A percentile compares a stretch with the other conserved stretches of the same genome.
These are phyloP conservation scores for Dromiciops gliroides DNA, from an alignment of 2,113 vertebrate species.

Conservation along the genomic window DNA sequence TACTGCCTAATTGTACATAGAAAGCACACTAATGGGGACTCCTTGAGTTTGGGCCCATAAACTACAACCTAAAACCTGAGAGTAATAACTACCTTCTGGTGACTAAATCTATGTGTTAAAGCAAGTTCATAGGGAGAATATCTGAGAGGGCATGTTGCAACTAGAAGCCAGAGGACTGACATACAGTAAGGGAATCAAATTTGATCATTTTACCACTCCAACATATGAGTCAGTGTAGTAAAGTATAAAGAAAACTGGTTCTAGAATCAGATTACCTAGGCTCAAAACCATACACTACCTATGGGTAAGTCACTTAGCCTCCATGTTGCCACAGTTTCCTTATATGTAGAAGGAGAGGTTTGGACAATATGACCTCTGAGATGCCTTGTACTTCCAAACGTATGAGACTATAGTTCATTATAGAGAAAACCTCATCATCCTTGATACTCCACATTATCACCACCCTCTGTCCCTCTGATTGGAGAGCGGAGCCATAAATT, in stretches of 20 bases:
- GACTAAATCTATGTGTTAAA: background rate
- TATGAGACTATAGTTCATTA: background rate
- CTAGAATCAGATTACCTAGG: background rate
- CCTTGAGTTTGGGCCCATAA: background rate
- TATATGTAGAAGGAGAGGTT: background rate
- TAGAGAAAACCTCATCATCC: background rate
- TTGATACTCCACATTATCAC: background rate
- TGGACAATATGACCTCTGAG: background rate
- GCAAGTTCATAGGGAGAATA: background rate
- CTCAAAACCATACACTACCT: background rate
- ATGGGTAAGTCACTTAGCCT: background rate
- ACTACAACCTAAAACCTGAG: background rate
- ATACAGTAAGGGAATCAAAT: background rate
- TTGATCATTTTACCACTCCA: background rate
- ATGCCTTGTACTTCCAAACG: background rate
- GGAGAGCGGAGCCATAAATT: background rate
- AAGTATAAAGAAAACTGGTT: background rate
- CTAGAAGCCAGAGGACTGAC: background rate
- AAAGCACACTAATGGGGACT: background rate
- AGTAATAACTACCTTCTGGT: background rate
- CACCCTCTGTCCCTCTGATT: background rate
- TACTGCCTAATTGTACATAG: background rate
- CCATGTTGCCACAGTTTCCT: background rate
- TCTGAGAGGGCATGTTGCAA: background rate
- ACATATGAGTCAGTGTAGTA: background rate